phyloP scores from a whole-genome alignment of 2,888 invertebrate species.

The Drosophila monieri region DNA sequence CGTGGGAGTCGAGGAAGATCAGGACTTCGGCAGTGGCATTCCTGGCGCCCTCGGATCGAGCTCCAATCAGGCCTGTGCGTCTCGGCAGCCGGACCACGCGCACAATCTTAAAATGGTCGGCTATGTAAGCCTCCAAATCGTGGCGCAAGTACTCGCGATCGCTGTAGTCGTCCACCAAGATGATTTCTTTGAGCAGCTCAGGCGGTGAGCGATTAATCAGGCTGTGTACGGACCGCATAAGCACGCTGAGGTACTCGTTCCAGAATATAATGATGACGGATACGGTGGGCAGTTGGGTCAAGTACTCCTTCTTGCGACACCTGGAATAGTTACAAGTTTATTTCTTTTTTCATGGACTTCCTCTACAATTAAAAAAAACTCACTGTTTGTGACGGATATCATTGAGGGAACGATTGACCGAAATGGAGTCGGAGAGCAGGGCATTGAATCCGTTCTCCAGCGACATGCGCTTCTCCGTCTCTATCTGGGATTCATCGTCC shows the following conservation, averaged over 20 bases:
- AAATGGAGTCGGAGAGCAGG: slow-evolving; percentile 94
- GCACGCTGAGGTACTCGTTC: slow-evolving; percentile 96
- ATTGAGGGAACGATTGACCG: slow-evolving; percentile 92
- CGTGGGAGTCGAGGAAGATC: slow-evolving; percentile 95
- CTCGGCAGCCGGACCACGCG: slow-evolving; percentile 89
- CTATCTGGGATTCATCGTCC: slow-evolving; percentile 86
- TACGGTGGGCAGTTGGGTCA: slow-evolving; percentile 87
- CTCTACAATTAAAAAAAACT: slow-evolving; percentile 43
- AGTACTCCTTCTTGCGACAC: slow-evolving; percentile 78
- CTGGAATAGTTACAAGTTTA: slow-evolving; percentile 45
- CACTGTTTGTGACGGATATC: slow-evolving; percentile 89
- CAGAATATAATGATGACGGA: slow-evolving; percentile 97
- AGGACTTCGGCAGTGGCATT: slow-evolving; percentile 91
- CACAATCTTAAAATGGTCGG: slow-evolving; percentile 89
- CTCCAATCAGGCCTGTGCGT: slow-evolving; percentile 94
- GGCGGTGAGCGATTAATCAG: slow-evolving; percentile 93
- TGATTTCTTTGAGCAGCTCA: slow-evolving; percentile 93
- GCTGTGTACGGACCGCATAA: slow-evolving; percentile 91
- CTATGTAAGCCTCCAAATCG: slow-evolving; percentile 91
- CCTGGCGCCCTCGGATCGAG: slow-evolving; percentile 93
- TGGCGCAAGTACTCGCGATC: slow-evolving; percentile 90
- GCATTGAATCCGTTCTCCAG: slow-evolving; percentile 97
- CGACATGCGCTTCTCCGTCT: slow-evolving; percentile 88
- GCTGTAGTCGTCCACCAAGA: slow-evolving; percentile 95
- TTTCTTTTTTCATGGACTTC: too few species aligned